Base-by-base conservation (phyloP, 1,140 invertebrate genomes). In the Ectropis grisescens region DNA sequence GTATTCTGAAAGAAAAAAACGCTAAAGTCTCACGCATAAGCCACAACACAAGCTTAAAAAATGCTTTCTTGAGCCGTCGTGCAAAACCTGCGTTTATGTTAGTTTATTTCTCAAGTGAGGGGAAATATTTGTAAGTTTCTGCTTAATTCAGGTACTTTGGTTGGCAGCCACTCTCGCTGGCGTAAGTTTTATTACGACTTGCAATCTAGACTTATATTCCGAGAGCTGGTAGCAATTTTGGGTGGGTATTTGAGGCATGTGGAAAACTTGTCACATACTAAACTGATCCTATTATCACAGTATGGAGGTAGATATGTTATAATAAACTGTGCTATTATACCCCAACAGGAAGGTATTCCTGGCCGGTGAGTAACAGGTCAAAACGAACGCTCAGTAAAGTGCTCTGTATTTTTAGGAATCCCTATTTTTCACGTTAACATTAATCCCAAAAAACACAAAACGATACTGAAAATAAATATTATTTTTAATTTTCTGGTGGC, bases 21-120 rank as follows among this genome's bases (percentile, higher is more conserved):
- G 7, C 1, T 8, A 22, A 1, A 22, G 32, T 40, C 35, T 19
- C n/a, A 10, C 22, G 35, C 36, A 36, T 42, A 1, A 47, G 13
- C 50, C 41, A 40, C 7, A 43, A 14, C 22, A 13, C 13, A 49
- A 44, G 45, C 57, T 46, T 34, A 66, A 68, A 72, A 65, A 66
- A 64, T 60, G 58, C 65, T 71, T 59, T 51, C 58, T 58, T 58
- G 49, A 74, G 65, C 64, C 48, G 67, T 54, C 53, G 47, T 56
- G 70, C 72, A 65, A 66, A 69, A 57, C 53, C 52, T 61, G 60
- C 58, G 61, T 76, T 74, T 65, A 62, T 65, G 61, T 70, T 61
- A 72, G 66, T 72, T 72, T 69, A 71, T 72, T 72, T 75, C 65
- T 71, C 53, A 58, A 76, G 64, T 66, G 60, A 53, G 42, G 43